These are phyloP conservation scores for Phenganax subtilis DNA, from an alignment of 92 coral and sea anemone species.

Conservation along the genomic window DNA sequence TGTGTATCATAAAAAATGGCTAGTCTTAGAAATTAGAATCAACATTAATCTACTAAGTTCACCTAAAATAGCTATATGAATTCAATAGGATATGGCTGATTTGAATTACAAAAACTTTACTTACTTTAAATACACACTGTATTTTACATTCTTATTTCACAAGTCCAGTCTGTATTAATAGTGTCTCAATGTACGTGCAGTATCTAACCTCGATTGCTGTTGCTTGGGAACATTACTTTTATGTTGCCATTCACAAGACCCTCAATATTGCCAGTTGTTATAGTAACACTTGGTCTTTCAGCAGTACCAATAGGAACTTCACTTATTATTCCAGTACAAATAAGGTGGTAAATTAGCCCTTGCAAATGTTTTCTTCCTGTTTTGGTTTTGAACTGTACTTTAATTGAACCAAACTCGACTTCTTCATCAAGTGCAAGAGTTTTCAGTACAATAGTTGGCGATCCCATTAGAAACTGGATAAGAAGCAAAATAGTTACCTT, in stretches of 20 bases:
- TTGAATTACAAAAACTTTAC: neutral
- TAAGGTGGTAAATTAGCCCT: constrained; percentile 17
- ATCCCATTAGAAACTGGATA: constrained; percentile 47
- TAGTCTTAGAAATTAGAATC: too few species aligned
- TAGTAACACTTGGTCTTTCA: neutral
- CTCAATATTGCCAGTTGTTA: constrained; percentile 18
- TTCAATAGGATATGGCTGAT: too few species aligned
- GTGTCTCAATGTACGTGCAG: too few species aligned
- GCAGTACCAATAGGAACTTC: constrained; percentile 27
- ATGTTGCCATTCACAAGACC: constrained; percentile 7
- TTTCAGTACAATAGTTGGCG: constrained; percentile 40
- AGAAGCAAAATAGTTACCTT: constrained; percentile 42
- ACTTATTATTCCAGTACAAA: constrained; percentile 12
- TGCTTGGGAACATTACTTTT: neutral
- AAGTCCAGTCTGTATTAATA: too few species aligned
- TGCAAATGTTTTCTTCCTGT: constrained; percentile 34
- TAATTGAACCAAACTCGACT: constrained; percentile 38
- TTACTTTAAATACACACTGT: too few species aligned
- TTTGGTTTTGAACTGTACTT: constrained; percentile 32
- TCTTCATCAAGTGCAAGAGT: constrained; percentile 36
- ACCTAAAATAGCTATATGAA: too few species aligned
- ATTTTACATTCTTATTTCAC: too few species aligned
- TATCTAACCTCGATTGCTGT: neutral
- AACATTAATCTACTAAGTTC: too few species aligned
- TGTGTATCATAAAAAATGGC: too few species aligned